A percentile compares a stretch with the other conserved stretches of the same genome.
phyloP scores from a whole-genome alignment of 2,888 invertebrate genomes.

The Nephrotoma appendiculata region DNA sequence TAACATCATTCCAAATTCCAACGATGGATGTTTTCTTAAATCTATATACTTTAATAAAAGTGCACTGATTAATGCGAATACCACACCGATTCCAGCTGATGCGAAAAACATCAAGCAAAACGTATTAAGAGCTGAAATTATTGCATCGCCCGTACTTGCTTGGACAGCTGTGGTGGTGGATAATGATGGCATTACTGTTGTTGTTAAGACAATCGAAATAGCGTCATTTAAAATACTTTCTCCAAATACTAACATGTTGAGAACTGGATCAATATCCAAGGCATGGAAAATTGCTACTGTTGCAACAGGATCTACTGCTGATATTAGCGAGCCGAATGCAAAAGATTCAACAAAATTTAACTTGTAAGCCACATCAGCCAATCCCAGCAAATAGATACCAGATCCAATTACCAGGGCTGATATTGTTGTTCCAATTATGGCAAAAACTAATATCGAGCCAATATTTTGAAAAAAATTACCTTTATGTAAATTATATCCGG shows the following conservation, averaged over 20 bases:
- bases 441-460: conserved; percentile 96
- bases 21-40: conserved; percentile 88
- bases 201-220: conserved; percentile 93
- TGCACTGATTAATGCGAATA: conserved; percentile 88
- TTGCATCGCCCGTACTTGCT: conserved; percentile 57
- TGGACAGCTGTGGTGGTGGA: conserved; percentile 35
- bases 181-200: conserved; percentile 47
- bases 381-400: conserved; percentile 85
- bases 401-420: conserved; percentile 95
- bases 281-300: conserved; percentile 98
- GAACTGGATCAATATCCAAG: conserved; percentile 87
- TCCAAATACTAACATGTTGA: conserved; percentile 99
- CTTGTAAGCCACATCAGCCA: conserved; percentile 81
- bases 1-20: conserved; percentile 97
- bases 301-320: conserved; percentile 98
- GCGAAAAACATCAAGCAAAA: conserved; percentile 98
- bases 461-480: conserved; percentile 95
- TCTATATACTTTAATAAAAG: conserved; percentile 89
- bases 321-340: conserved; percentile 95
- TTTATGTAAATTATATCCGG: conserved; percentile 97
- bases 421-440: conserved; percentile 92
- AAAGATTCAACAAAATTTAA: conserved; percentile 93
- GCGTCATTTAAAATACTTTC: conserved; percentile 79
- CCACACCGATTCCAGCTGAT: conserved; percentile 90
- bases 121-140: conserved; percentile 71